Conservation (phyloP, 1,140 invertebrate genomes). For the Microvelia longipes region DNA sequence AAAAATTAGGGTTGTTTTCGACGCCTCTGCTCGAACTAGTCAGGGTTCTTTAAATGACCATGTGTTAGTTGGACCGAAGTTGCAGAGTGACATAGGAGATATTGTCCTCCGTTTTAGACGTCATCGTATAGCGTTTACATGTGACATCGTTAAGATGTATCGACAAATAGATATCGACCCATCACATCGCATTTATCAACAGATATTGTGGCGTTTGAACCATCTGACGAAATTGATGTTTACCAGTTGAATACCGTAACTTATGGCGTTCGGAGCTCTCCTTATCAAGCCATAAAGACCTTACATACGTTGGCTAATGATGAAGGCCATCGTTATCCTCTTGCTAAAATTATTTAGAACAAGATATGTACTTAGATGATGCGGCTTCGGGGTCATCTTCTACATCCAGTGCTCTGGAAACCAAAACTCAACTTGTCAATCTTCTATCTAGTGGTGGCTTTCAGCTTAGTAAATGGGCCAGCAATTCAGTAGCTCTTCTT, state of each 20-base stretch:
- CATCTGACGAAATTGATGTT: not conserved
- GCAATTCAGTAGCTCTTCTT: not conserved
- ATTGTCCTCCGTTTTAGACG: not conserved
- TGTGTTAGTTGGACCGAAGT: slow-evolving; percentile 3
- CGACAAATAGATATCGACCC: not conserved
- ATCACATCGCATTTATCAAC: not conserved
- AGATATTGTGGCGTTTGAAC: not conserved
- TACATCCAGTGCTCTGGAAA: not conserved
- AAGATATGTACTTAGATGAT: not conserved
- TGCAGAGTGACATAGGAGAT: slow-evolving; percentile 4
- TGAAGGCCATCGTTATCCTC: not conserved
- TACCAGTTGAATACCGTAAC: not conserved
- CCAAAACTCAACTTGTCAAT: not conserved
- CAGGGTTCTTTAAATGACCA: slow-evolving; percentile 7
- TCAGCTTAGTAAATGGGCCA: not conserved
- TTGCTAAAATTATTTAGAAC: not conserved
- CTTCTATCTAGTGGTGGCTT: slow-evolving; percentile 1
- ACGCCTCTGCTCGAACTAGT: not conserved
- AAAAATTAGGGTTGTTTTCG: not conserved
- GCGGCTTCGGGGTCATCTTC: not conserved
- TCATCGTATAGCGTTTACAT: not conserved
- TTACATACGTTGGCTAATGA: not conserved
- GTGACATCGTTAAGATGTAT: not conserved
- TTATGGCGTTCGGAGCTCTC: not conserved
- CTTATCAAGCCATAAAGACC: not conserved